phyloP scores from a whole-genome alignment of 2,797 vertebrate genomes.

The Oophaga sylvatica region DNA sequence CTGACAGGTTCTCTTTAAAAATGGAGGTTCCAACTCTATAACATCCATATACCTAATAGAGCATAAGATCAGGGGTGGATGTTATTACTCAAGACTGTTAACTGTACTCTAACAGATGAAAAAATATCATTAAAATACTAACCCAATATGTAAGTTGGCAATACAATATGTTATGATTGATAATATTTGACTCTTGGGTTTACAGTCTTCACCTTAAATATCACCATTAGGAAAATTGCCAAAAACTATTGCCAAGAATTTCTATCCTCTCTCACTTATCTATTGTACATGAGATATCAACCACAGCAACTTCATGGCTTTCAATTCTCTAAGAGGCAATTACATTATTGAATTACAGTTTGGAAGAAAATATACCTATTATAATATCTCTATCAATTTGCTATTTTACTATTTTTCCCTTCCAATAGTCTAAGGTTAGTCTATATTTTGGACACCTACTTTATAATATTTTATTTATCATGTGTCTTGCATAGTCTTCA shows the following conservation, averaged over 20 bases:
- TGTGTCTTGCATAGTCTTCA: no score
- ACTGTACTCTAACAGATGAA: no score
- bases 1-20: neutral
- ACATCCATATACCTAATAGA: no score
- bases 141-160: neutral
- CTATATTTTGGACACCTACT: neutral
- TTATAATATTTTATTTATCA: no score
- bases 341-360: neutral
- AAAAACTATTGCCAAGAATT: constrained; percentile 5
- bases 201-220: constrained; percentile 17
- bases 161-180: constrained; percentile 2
- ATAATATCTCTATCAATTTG: neutral
- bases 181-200: constrained; percentile 8
- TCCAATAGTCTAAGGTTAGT: neutral
- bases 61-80: no score
- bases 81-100: no score
- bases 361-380: neutral
- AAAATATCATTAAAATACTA: neutral
- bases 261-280: neutral
- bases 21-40: neutral
- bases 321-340: neutral
- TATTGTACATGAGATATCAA: neutral
- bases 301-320: neutral
- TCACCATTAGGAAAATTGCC: constrained; percentile 14
- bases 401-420: no score